phyloP scores from a whole-genome alignment of 2,797 vertebrate genomes.

The Epinephelus coioides region DNA sequence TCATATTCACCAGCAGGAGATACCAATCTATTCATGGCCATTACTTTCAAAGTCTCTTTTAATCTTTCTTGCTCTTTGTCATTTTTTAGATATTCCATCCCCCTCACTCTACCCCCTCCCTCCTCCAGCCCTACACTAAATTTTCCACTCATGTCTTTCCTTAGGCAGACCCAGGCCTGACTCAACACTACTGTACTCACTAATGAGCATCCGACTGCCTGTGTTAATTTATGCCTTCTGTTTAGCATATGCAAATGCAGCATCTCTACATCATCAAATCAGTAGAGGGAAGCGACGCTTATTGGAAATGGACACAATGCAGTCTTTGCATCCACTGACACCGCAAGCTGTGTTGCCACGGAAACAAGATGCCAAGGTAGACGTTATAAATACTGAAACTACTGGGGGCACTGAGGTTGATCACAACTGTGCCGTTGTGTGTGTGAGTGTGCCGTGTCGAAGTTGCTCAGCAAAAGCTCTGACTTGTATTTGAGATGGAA shows the following conservation, averaged over 20 bases:
- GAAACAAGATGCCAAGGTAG: constrained; percentile 82
- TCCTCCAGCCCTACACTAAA: background rate
- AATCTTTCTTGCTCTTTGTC: constrained; percentile 34
- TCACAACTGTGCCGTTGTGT: constrained; percentile 13
- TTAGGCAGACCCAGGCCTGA: background rate
- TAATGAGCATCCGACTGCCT: constrained; percentile 15
- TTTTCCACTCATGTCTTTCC: constrained; percentile 12
- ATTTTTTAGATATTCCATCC: constrained; percentile 22
- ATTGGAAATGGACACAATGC: constrained; percentile 54
- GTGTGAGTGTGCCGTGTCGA: background rate
- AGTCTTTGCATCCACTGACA: constrained; percentile 51
- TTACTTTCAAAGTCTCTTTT: constrained; percentile 36
- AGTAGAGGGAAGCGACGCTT: constrained; percentile 28
- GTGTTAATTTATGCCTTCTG: constrained; percentile 44
- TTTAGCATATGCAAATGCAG: constrained; percentile 48
- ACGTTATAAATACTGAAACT: constrained; percentile 55
- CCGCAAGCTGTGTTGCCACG: constrained; percentile 73
- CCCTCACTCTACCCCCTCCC: background rate
- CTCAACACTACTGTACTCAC: constrained; percentile 27
- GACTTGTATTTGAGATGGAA: constrained; percentile 17
- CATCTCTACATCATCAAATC: constrained; percentile 34
- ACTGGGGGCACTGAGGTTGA: constrained; percentile 42
- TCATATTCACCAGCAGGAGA: constrained; percentile 50
- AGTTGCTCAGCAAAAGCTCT: constrained; percentile 31
- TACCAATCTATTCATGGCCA: constrained; percentile 18